These are phyloP conservation scores for Chaetophractus vellerosus DNA, from an alignment of 2,797 vertebrate species.

Conservation along the genomic window DNA sequence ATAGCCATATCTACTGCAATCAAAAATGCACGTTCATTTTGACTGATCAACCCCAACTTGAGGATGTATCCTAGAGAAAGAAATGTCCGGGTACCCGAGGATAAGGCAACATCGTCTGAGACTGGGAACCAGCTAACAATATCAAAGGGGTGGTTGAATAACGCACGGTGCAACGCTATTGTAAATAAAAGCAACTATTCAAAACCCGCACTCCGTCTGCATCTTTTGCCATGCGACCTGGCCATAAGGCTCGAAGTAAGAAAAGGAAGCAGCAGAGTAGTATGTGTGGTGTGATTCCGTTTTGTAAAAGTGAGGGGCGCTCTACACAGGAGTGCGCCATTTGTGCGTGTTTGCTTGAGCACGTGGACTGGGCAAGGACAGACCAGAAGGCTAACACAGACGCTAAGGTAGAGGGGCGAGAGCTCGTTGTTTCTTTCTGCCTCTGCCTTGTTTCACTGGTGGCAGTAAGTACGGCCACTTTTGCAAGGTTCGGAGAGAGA, in stretches of 20 bases:
- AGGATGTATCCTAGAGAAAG: neutral
- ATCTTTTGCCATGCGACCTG: neutral
- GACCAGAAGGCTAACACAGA: fast-evolving
- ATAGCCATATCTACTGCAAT: neutral
- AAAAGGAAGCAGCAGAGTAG: neutral
- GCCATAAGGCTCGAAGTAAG: neutral
- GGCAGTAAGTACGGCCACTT: neutral
- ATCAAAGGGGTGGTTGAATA: neutral
- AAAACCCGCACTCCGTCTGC: neutral
- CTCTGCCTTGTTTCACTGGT: neutral
- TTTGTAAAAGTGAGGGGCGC: neutral
- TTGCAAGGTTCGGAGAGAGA: neutral
- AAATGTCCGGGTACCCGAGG: neutral
- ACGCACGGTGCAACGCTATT: too few species aligned
- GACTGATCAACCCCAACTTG: neutral
- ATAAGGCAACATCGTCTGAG: neutral
- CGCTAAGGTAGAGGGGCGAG: neutral
- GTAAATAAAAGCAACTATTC: neutral
- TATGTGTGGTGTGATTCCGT: neutral
- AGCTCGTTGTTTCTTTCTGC: too few species aligned
- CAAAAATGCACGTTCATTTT: neutral
- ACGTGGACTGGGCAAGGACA: neutral
- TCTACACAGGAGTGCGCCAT: neutral
- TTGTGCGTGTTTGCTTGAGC: neutral
- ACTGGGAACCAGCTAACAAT: neutral